Percentiles rank a stretch among this genome's conserved stretches.
phyloP scores from a whole-genome alignment of 35 echinoderm and acorn worm genomes.

The Strongylocentrotus purpuratus region DNA sequence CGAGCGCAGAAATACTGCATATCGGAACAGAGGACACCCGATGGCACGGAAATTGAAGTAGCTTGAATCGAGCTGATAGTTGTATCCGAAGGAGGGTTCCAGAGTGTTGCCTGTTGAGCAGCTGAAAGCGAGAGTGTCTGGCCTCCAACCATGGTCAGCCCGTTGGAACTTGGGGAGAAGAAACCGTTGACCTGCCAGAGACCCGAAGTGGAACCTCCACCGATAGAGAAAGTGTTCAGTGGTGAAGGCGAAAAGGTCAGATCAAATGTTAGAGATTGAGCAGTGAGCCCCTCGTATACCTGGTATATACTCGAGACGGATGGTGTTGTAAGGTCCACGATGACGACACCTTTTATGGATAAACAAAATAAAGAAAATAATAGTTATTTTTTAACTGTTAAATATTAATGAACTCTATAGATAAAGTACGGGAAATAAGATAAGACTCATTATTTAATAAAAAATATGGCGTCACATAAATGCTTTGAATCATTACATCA shows the following conservation, averaged over 20 bases:
- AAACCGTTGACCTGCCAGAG: constrained; percentile 63
- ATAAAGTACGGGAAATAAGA: too few relatives aligned
- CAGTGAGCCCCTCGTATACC: not conserved
- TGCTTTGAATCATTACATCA: too few relatives aligned
- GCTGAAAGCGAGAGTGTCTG: not conserved
- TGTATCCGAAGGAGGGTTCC: not conserved
- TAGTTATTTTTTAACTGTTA: too few relatives aligned
- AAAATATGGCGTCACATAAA: too few relatives aligned
- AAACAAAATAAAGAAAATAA: not conserved
- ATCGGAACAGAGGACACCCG: constrained; percentile 46
- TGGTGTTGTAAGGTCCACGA: not conserved
- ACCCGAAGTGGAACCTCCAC: constrained; percentile 37
- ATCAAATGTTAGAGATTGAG: not conserved
- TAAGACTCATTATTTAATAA: too few relatives aligned
- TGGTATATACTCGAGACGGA: not conserved
- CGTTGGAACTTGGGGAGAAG: constrained; percentile 27
- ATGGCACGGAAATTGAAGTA: not conserved
- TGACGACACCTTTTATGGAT: not conserved
- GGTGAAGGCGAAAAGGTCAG: not conserved
- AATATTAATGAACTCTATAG: too few relatives aligned
- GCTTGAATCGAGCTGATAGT: not conserved
- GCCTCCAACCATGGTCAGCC: not conserved
- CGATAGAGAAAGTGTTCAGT: constrained; percentile 7
- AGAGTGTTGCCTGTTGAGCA: not conserved
- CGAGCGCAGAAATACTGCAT: constrained; percentile 65